phyloP scores from a whole-genome alignment of 2,113 vertebrate species.

The Petaurus breviceps region DNA sequence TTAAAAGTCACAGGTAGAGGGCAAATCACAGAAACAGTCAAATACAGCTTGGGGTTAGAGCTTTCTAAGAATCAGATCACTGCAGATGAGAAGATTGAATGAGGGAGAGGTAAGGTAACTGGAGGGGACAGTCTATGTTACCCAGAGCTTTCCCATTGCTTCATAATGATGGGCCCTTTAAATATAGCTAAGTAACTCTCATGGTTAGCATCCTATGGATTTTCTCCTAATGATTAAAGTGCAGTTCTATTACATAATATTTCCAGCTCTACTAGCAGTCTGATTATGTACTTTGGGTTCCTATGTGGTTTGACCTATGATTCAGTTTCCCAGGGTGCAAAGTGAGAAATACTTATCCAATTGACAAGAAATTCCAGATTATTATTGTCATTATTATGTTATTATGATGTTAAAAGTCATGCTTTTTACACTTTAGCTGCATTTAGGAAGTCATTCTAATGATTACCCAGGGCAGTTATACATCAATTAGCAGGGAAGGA shows the following conservation, averaged over 20 bases:
- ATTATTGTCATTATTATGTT: conserved; percentile 23
- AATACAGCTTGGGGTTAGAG: not conserved
- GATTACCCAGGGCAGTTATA: not conserved
- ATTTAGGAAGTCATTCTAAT: not conserved
- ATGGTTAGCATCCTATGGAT: conserved; percentile 32
- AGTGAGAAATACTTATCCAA: not conserved
- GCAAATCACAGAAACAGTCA: not conserved
- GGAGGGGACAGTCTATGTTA: not conserved
- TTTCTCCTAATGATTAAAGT: conserved; percentile 50
- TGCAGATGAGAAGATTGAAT: not conserved
- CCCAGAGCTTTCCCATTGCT: not conserved
- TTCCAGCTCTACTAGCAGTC: conserved; percentile 30
- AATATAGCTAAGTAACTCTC: not conserved
- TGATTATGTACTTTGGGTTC: conserved; percentile 29
- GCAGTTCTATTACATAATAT: conserved; percentile 13
- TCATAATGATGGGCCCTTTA: conserved; percentile 4
- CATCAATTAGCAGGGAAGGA: not conserved
- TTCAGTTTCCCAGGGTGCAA: conserved; percentile 39
- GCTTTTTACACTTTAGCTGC: conserved; percentile 17
- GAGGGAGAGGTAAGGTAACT: not conserved
- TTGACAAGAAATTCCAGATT: not conserved
- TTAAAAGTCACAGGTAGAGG: not conserved
- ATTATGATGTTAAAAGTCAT: conserved; percentile 45
- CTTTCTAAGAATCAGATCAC: not conserved
- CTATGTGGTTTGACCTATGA: conserved; percentile 15